Base-by-base conservation (phyloP, 2,797 vertebrate genomes). In the Tachyglossus aculeatus region DNA sequence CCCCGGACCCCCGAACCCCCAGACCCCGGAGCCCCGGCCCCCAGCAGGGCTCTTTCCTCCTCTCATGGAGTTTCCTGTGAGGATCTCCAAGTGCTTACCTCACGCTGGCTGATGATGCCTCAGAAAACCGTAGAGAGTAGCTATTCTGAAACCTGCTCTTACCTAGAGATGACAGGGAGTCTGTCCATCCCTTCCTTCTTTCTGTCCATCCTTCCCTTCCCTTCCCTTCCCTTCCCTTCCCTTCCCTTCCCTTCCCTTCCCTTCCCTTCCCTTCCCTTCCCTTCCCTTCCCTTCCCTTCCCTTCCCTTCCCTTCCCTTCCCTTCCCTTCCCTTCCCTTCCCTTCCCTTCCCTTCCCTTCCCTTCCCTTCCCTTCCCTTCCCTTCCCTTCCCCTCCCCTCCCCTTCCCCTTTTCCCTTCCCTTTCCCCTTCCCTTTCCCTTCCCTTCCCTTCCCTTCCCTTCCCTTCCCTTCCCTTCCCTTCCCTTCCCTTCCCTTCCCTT, bases 61-160 rank as follows among this genome's bases (percentile, higher is more conserved):
- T 9, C 44, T 9, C 3, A 11, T 14, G 52, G 9, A 1, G 21
- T 14, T 9, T 2, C 16, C 24, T 19, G 5, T 0, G 0, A n/a
- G 48, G 33, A n/a, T 4, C 12, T 32, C 16, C 19, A 32, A n/a
- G 15, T 1, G 3, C 18, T 50, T 32, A 12, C 19, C 10, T 7
- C 21, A 19, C 33, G 47, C 18, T 50, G 33, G 19, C 27, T 48
- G 22, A 48, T n/a, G n/a, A n/a, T n/a, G n/a, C n/a, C n/a, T n/a
- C n/a, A n/a, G n/a, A n/a, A n/a, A n/a, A n/a, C n/a, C n/a, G n/a
- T n/a, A n/a, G n/a, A n/a, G n/a, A n/a, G n/a, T n/a, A n/a, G n/a
- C n/a, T n/a, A n/a, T 41, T 41, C 39, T 19, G 39, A 16, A 41
- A 41, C 18, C n/a, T 41, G 18, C 39, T 41, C 39, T n/a, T 11